A percentile compares a stretch with the other conserved stretches of the same genome.
These are phyloP conservation scores for Rhizoglyphus robini DNA, from an alignment of 1,140 invertebrate genomes.

Conservation along the genomic window DNA sequence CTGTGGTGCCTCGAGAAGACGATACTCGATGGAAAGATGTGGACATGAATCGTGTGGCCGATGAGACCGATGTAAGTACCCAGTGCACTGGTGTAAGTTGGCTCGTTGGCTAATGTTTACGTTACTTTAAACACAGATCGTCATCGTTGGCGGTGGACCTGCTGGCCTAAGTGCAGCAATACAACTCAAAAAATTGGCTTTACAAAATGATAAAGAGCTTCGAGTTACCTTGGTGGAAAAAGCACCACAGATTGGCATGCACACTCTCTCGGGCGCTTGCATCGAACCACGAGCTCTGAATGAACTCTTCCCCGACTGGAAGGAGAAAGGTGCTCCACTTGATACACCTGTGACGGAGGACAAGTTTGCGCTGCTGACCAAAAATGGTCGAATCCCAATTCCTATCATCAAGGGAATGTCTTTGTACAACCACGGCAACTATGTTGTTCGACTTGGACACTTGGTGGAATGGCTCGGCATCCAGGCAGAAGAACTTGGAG, in stretches of 20 bases:
- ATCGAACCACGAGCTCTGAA: conserved; percentile 81
- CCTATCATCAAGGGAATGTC: conserved; percentile 75
- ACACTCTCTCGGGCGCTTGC: conserved; percentile 95
- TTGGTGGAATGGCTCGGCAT: no score
- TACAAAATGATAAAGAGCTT: conserved; percentile 69
- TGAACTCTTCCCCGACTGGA: no score
- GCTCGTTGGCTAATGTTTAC: no score
- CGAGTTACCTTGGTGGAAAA: conserved; percentile 92
- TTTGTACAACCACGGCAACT: conserved; percentile 95
- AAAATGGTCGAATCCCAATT: conserved; percentile 59
- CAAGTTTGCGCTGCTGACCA: conserved; percentile 71
- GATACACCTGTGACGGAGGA: conserved; percentile 78
- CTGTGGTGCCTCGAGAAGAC: conserved; percentile 71
- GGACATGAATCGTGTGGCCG: conserved; percentile 76
- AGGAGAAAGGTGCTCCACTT: conserved; percentile 77
- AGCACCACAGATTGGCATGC: no score
- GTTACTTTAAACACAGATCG: conserved; percentile 26
- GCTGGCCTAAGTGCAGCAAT: conserved; percentile 92
- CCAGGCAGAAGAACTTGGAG: no score
- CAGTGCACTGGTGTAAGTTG: no score
- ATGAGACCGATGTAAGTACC: conserved; percentile 77
- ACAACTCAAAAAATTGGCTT: conserved; percentile 58
- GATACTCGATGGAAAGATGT: conserved; percentile 95
- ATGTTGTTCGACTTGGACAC: no score
- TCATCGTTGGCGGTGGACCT: no score